phyloP scores from a whole-genome alignment of 1,140 invertebrate genomes.

The Araneus ventricosus region DNA sequence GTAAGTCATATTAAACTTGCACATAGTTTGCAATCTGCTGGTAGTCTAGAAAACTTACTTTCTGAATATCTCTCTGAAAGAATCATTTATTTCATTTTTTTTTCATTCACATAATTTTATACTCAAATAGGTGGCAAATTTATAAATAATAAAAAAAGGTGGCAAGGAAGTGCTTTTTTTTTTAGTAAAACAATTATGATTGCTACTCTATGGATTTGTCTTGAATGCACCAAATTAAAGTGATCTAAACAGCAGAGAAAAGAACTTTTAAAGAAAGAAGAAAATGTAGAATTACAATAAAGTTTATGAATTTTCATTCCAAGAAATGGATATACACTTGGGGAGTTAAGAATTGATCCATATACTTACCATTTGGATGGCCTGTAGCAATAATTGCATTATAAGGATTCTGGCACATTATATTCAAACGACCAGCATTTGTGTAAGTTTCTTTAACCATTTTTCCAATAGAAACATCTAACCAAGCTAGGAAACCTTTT shows the following conservation, averaged over 20 bases:
- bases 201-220: too few species aligned
- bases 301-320: background rate
- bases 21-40: too few species aligned
- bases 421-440: constrained; percentile 86
- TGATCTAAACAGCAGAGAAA: background rate
- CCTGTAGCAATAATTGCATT: constrained; percentile 97
- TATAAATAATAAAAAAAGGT: too few species aligned
- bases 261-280: background rate
- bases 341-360: background rate
- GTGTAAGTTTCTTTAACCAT: constrained; percentile 89
- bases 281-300: background rate
- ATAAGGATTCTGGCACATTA: constrained; percentile 96
- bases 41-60: too few species aligned
- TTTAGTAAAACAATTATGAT: too few species aligned
- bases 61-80: too few species aligned
- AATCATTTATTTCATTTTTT: too few species aligned
- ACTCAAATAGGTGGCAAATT: too few species aligned
- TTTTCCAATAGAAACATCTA: constrained; percentile 97
- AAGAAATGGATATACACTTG: background rate
- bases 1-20: too few species aligned
- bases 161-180: too few species aligned
- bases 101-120: too few species aligned
- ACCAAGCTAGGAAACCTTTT: constrained; percentile 91
- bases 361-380: constrained; percentile 88
- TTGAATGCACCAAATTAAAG: background rate